Evolutionary conservation across 2,113 vertebrate genomes (phyloP).

Genomic region (Ahaetulla prasina): DNA sequence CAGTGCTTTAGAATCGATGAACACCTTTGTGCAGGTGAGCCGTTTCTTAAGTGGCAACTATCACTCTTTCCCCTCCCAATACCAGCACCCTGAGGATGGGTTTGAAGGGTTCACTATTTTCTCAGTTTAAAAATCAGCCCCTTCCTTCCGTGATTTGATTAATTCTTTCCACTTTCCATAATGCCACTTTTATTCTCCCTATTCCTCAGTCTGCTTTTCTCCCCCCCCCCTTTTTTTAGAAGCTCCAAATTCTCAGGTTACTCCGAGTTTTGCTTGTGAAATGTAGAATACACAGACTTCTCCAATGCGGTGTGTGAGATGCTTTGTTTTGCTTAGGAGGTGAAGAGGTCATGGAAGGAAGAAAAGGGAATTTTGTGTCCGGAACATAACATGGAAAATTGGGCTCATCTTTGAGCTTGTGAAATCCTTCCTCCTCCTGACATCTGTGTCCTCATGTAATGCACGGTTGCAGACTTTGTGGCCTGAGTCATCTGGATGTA

Average conservation of each 20-base stretch:
- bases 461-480: not conserved
- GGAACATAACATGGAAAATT: not conserved
- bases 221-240: no score
- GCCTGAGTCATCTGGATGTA: not conserved
- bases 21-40: not conserved
- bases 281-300: not conserved
- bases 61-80: not conserved
- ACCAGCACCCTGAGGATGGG: no score
- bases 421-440: not conserved
- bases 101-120: not conserved
- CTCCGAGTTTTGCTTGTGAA: not conserved
- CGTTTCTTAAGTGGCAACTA: not conserved
- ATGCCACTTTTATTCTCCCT: not conserved
- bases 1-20: not conserved
- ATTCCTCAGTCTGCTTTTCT: not conserved
- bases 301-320: not conserved
- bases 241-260: not conserved
- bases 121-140: no score
- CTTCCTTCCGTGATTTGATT: no score
- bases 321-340: not conserved
- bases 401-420: not conserved
- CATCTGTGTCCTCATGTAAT: not conserved
- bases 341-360: not conserved
- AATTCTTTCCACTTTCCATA: not conserved
- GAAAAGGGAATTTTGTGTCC: not conserved